phyloP scores from a whole-genome alignment of 2,113 vertebrate genomes.

The Emydocephalus ijimae region DNA sequence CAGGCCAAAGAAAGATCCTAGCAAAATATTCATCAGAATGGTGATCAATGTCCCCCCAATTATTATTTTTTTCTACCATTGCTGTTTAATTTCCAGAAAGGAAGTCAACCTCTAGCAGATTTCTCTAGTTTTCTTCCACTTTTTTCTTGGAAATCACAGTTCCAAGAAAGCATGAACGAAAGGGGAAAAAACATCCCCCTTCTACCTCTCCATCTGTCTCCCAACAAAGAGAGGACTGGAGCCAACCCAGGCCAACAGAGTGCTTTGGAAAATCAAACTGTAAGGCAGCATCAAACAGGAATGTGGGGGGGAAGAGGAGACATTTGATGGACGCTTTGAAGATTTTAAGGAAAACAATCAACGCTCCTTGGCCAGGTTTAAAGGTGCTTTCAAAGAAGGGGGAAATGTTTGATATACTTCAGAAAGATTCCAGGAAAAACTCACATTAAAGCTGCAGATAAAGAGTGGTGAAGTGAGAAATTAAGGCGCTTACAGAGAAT shows the following conservation, averaged over 20 bases:
- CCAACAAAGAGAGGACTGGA: neutral
- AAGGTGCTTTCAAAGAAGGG: neutral
- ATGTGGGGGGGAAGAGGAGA: neutral
- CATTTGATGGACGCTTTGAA: neutral
- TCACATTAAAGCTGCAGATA: neutral
- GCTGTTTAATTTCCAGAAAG: neutral
- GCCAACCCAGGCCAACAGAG: neutral
- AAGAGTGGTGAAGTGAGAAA: neutral
- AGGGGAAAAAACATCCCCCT: accelerated
- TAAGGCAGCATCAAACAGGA: neutral
- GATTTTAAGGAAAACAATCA: neutral
- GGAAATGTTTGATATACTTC: neutral
- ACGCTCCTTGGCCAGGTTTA: neutral
- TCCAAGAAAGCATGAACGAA: neutral
- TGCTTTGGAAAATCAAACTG: neutral
- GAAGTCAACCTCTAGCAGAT: too few species aligned
- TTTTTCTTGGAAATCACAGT: neutral
- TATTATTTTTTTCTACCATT: neutral
- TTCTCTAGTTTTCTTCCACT: neutral
- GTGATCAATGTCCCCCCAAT: neutral
- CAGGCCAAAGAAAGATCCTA: neutral
- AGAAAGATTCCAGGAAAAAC: neutral
- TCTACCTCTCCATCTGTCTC: neutral
- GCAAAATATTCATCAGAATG: neutral
- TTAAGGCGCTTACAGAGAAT: neutral